Conservation (phyloP, 2,797 vertebrate species). For the Paedocypris micromegethes region DNA sequence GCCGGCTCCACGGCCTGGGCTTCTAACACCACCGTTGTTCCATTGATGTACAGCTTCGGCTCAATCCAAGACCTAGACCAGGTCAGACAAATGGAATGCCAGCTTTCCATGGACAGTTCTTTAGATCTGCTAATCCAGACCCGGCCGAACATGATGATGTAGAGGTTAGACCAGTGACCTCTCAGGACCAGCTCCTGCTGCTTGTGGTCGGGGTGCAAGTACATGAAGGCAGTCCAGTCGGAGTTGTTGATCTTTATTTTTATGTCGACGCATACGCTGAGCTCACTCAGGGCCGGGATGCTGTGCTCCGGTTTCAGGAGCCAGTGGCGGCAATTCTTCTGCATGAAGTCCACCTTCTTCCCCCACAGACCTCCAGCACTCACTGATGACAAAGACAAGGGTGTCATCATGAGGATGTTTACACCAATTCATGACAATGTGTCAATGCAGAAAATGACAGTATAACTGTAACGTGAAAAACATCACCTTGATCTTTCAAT, state of each 20-base stretch:
- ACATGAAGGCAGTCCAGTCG: constrained; percentile 66
- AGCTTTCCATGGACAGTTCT: constrained; percentile 34
- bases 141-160: constrained; percentile 60
- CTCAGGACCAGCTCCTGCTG: constrained; percentile 60
- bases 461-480: too few relatives aligned
- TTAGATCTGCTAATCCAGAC: constrained; percentile 45
- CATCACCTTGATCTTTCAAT: too few relatives aligned
- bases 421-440: too few relatives aligned
- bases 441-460: too few relatives aligned
- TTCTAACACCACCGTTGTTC: not conserved
- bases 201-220: constrained; percentile 48
- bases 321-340: constrained; percentile 52
- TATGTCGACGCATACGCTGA: constrained; percentile 65
- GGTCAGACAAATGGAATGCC: constrained; percentile 67
- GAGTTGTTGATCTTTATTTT: constrained; percentile 44
- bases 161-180: constrained; percentile 20
- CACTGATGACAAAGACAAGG: constrained; percentile 33
- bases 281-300: constrained; percentile 58
- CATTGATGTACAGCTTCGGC: constrained; percentile 60
- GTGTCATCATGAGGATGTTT: too few relatives aligned
- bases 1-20: constrained; percentile 1
- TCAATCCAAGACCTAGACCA: constrained; percentile 51
- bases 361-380: constrained; percentile 61
- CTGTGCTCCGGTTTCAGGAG: constrained; percentile 42
- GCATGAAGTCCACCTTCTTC: constrained; percentile 52